Percentiles rank a stretch among this genome's conserved stretches.
These are phyloP conservation scores for Nematostella vectensis DNA, from an alignment of 92 coral and sea anemone species.

Conservation along the genomic window DNA sequence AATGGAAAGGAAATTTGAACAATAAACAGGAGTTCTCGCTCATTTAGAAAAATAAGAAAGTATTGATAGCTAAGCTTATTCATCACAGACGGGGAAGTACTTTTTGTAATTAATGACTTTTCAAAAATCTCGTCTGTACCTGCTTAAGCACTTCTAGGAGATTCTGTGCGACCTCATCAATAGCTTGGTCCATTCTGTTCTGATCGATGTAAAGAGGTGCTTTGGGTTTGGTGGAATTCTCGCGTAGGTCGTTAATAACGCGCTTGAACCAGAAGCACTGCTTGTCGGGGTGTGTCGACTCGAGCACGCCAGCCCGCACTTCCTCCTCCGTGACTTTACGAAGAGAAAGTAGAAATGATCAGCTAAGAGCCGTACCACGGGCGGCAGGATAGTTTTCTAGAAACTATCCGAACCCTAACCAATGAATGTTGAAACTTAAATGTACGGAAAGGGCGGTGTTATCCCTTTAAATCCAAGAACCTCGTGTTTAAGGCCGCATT, in stretches of 20 bases:
- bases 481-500: too few relatives aligned
- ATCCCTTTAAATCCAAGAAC: too few relatives aligned
- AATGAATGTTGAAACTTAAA: too few relatives aligned
- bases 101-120: too few relatives aligned
- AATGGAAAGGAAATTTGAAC: too few relatives aligned
- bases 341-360: not conserved
- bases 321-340: slow-evolving; percentile 34
- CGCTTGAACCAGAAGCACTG: slow-evolving; percentile 46
- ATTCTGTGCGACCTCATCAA: slow-evolving; percentile 34
- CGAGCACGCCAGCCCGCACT: slow-evolving; percentile 34
- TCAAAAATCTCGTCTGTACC: too few relatives aligned
- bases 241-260: slow-evolving; percentile 24
- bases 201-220: slow-evolving; percentile 24
- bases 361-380: too few relatives aligned
- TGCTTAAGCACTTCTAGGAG: slow-evolving; percentile 27
- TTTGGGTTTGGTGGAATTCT: slow-evolving; percentile 16
- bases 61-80: too few relatives aligned
- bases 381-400: not conserved
- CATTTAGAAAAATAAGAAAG: too few relatives aligned
- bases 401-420: not conserved
- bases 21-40: too few relatives aligned
- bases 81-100: too few relatives aligned
- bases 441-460: too few relatives aligned
- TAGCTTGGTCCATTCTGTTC: not conserved
- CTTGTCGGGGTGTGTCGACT: slow-evolving; percentile 19